phyloP scores from a whole-genome alignment of 2,797 vertebrate genomes.

The Rachycentron canadum region DNA sequence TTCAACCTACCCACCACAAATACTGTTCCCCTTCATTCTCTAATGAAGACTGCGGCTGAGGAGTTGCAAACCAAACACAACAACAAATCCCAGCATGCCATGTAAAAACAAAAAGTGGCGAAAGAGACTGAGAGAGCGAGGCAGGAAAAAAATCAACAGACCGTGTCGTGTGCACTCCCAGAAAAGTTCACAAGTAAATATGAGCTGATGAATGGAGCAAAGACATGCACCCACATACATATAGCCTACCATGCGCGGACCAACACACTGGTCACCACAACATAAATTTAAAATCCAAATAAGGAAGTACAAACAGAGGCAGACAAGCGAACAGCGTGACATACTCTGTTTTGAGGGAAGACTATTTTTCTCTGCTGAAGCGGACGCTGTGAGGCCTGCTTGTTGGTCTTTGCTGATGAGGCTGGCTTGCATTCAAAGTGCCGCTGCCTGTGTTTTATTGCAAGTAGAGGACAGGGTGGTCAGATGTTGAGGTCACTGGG shows the following conservation, averaged over 20 bases:
- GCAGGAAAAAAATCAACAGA: constrained; percentile 36
- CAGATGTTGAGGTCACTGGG: constrained; percentile 57
- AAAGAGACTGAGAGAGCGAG: constrained; percentile 22
- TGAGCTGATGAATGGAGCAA: constrained; percentile 39
- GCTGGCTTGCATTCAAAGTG: background rate
- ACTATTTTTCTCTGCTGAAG: constrained; percentile 14
- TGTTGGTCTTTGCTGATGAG: constrained; percentile 27
- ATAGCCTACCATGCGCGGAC: background rate
- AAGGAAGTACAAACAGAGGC: constrained; percentile 40
- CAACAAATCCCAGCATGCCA: constrained; percentile 67
- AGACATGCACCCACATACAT: constrained; percentile 25
- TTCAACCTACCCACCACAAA: constrained; percentile 68
- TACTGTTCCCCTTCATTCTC: constrained; percentile 66
- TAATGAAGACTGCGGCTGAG: constrained; percentile 65
- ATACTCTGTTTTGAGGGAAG: constrained; percentile 39
- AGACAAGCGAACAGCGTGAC: constrained; percentile 32
- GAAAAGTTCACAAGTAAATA: constrained; percentile 42
- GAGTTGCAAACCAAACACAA: constrained; percentile 70
- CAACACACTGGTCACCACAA: constrained; percentile 28
- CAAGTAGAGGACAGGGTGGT: constrained; percentile 45
- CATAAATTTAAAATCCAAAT: constrained; percentile 43
- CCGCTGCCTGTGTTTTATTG: constrained; percentile 45
- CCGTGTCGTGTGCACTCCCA: constrained; percentile 55
- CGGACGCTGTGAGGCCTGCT: background rate
- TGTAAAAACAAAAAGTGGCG: constrained; percentile 63